Evolutionary conservation across 2,888 invertebrate genomes (phyloP).

Genomic region (Nomada ruficornis): DNA sequence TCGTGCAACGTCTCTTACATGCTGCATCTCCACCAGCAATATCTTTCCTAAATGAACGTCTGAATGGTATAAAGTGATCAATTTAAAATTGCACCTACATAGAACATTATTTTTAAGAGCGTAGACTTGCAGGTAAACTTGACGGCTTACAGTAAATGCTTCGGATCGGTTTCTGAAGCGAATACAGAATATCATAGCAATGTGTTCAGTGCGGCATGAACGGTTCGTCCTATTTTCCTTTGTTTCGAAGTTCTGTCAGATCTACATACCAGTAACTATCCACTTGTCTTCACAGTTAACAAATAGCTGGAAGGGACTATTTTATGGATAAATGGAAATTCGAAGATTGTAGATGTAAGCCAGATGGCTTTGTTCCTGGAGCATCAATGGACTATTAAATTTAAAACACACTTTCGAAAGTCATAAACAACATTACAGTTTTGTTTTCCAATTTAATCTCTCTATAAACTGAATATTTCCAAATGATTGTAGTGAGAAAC

Average conservation of each 20-base stretch:
- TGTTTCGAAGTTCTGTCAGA: slow-evolving; percentile 7
- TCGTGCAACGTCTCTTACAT: slow-evolving; percentile 1
- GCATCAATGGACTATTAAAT: not conserved
- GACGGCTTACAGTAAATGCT: not conserved
- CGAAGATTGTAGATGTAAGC: not conserved
- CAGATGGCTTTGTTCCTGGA: not conserved
- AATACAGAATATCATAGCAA: not conserved
- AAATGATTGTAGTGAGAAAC: not conserved
- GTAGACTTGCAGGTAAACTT: too few species aligned
- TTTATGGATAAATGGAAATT: not conserved
- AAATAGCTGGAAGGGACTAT: not conserved
- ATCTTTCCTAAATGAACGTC: not conserved
- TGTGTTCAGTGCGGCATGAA: not conserved
- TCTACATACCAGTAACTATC: not conserved
- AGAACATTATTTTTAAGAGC: too few species aligned
- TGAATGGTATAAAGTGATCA: too few species aligned
- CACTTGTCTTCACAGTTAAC: not conserved
- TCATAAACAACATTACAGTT: not conserved
- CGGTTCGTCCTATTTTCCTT: slow-evolving; percentile 2
- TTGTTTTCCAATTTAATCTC: too few species aligned
- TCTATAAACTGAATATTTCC: too few species aligned
- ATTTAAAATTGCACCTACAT: too few species aligned
- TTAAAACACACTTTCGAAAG: not conserved
- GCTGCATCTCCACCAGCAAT: not conserved
- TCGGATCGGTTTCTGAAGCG: not conserved